Conservation (phyloP, 2,113 vertebrate species). For the Murina feae region DNA sequence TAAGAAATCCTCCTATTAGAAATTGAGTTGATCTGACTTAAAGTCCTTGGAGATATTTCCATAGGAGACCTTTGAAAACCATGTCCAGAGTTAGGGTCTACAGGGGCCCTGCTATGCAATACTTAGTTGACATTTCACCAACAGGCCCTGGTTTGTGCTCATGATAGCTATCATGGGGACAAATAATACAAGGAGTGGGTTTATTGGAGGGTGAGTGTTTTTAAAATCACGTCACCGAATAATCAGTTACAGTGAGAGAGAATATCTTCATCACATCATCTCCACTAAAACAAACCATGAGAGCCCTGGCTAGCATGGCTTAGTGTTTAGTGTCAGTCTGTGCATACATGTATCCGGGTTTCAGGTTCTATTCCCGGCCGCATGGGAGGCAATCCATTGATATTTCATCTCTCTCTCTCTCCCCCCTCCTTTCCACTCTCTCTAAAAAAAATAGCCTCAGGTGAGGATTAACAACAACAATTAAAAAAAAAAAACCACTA, state of each 20-base stretch:
- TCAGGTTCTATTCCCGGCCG: too few species aligned
- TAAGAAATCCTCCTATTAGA: background rate
- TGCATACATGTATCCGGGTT: too few species aligned
- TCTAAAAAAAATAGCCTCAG: too few species aligned
- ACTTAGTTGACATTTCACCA: background rate
- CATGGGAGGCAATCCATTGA: too few species aligned
- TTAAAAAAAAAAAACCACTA: too few species aligned
- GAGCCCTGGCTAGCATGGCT: too few species aligned
- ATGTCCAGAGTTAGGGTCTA: background rate
- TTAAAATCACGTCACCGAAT: background rate
- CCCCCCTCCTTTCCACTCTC: too few species aligned
- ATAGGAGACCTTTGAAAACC: background rate
- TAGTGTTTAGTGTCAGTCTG: too few species aligned
- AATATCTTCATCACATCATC: constrained; percentile 54
- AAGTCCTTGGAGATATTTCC: background rate
- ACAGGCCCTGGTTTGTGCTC: background rate
- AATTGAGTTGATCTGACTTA: background rate
- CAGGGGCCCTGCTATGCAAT: background rate
- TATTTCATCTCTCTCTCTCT: too few species aligned
- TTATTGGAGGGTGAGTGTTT: background rate
- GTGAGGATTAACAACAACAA: too few species aligned
- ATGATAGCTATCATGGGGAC: background rate
- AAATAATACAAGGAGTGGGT: background rate
- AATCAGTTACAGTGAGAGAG: background rate
- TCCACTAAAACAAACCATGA: constrained; percentile 53